Evolutionary conservation across 35 echinoderm and acorn worm genomes (phyloP), one percentile per base, ranked within the genome.

Genomic region (Holothuria glaberrima): DNA sequence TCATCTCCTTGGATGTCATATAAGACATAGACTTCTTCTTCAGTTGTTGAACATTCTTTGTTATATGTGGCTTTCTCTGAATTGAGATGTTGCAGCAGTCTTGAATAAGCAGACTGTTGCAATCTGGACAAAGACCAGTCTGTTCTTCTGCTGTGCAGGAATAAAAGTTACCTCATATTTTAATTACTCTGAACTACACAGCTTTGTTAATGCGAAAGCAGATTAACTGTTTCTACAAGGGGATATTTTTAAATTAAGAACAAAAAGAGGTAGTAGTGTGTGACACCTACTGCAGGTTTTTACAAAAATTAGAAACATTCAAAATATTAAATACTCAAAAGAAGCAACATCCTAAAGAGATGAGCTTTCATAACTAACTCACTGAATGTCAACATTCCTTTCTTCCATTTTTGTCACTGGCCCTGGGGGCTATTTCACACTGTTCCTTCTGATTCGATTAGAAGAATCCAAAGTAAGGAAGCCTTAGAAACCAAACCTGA

Each of bases 31-130:
- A 30, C 30, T 82, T 82, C 46, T 60, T 56, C 54, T 0, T 58
- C 21, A 82, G 79, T 20, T 60, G 22, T 19, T 33, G 54, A 12
- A 60, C 9, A 19, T 12, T 57, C 79, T 82, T 56, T 30, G 20
- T 58, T 18, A 58, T 20, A 1, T 30, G 5, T 58, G 48, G 46
- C 54, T 82, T 82, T 22, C 79, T 19, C 0, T 60, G 28, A 18
- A 82, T 82, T 16, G 26, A 54, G 0, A 58, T 50, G 26, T 27
- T 41, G 30, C 48, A 58, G 79, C 22, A 58, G 79, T 82, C 79
- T 33, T 33, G 30, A 9, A 82, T 26, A 82, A 57, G 54, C 18
- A 82, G 57, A 27, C 79, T 54, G 27, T 82, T 82, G 79, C 79
- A 82, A 12, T 82, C 57, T 29, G 79, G 50, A 20, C 79, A 82